A percentile compares a stretch with the other conserved stretches of the same genome.
Conservation (phyloP, 2,113 vertebrate genomes). For the Nyctereutes procyonoides region DNA sequence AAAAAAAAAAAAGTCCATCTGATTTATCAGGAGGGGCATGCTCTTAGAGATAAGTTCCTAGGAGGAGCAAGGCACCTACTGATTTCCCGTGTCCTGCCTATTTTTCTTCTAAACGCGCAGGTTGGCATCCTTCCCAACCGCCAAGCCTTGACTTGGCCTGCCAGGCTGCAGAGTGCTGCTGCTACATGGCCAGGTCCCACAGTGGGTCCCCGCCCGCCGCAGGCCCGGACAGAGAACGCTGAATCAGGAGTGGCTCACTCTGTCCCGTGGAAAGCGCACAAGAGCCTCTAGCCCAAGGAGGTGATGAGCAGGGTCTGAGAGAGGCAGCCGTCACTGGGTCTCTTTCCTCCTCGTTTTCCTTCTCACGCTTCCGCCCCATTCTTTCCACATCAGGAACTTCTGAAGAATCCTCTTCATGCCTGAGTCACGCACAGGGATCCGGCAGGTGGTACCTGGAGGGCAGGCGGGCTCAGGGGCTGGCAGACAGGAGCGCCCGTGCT, state of each 20-base stretch:
- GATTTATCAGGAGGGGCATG: neutral
- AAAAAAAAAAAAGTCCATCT: neutral
- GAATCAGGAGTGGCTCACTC: conserved; percentile 2
- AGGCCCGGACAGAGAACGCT: neutral
- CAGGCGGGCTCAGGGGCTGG: neutral
- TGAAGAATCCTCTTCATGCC: neutral
- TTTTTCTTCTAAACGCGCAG: neutral
- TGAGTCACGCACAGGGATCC: neutral
- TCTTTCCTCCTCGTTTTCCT: neutral
- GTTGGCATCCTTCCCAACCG: neutral
- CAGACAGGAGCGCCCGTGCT: accelerated
- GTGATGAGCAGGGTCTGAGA: neutral
- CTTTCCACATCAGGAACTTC: neutral
- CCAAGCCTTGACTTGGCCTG: neutral
- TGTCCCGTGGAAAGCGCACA: neutral
- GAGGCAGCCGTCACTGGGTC: neutral
- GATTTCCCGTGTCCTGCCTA: neutral
- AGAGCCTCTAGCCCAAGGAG: neutral
- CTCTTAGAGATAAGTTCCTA: neutral
- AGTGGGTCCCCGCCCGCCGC: neutral
- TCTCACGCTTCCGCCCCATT: neutral
- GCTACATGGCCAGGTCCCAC: accelerated
- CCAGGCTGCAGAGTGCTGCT: accelerated
- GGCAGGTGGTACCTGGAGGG: neutral
- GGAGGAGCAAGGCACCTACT: neutral